A percentile compares a stretch with the other conserved stretches of the same genome.
Evolutionary conservation across 2,888 invertebrate genomes (phyloP).

Genomic region (Eupelmus urozonus): DNA sequence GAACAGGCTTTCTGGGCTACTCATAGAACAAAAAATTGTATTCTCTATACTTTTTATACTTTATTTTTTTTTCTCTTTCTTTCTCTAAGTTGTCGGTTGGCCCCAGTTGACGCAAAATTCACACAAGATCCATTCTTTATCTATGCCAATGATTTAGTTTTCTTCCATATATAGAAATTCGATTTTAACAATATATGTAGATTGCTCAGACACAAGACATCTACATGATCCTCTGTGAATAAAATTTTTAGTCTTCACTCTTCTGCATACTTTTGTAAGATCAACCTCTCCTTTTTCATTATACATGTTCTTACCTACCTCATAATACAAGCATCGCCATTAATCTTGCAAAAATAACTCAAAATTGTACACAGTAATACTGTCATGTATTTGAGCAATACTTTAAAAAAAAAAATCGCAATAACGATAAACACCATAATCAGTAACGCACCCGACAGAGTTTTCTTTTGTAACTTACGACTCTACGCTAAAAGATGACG

Average conservation of each 20-base stretch:
- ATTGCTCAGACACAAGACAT: conserved; percentile 59
- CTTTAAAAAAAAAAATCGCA: conserved; percentile 57
- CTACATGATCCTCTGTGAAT: conserved; percentile 31
- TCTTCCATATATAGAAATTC: conserved; percentile 43
- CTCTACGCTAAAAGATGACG: conserved; percentile 43
- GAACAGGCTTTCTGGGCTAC: conserved; percentile 43
- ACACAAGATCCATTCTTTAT: conserved; percentile 45
- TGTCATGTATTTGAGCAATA: conserved; percentile 59
- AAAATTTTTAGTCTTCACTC: conserved; percentile 39
- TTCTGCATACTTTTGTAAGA: neutral
- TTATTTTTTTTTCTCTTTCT: conserved; percentile 38
- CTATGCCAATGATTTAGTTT: conserved; percentile 52
- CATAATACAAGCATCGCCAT: conserved; percentile 41
- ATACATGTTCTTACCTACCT: conserved; percentile 32
- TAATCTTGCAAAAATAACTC: conserved; percentile 56
- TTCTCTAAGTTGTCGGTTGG: conserved; percentile 57
- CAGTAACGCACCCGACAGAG: conserved; percentile 54
- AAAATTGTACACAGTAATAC: conserved; percentile 53
- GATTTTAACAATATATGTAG: conserved; percentile 47
- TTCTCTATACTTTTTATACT: conserved; percentile 41
- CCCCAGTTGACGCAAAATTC: conserved; percentile 59
- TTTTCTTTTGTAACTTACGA: neutral
- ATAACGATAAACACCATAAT: conserved; percentile 60
- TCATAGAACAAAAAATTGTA: conserved; percentile 48
- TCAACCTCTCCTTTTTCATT: conserved; percentile 20